phyloP scores from a whole-genome alignment of 2,888 invertebrate species.

The Sinodicranocentrus sp. region DNA sequence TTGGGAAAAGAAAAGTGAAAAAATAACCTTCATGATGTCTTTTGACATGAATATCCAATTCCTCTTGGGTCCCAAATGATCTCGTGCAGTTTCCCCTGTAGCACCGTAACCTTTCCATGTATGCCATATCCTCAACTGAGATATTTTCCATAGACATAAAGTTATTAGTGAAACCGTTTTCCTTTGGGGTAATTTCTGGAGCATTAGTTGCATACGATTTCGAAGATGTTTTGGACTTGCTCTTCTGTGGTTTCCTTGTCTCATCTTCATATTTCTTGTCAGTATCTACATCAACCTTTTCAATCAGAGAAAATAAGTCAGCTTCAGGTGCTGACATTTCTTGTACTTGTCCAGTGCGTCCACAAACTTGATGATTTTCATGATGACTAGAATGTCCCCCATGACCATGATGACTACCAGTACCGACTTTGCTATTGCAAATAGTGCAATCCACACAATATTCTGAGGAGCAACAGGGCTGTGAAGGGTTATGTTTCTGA shows the following conservation, averaged over 20 bases:
- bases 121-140: neutral
- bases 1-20: neutral
- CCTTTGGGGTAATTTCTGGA: too few species aligned
- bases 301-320: too few species aligned
- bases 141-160: neutral
- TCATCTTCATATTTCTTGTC: too few species aligned
- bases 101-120: conserved; percentile 30
- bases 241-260: neutral
- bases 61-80: conserved; percentile 39
- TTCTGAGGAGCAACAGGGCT: conserved; percentile 19
- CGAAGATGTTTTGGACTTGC: too few species aligned
- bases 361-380: too few species aligned
- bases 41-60: conserved; percentile 44
- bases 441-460: conserved; percentile 44
- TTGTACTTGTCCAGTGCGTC: too few species aligned
- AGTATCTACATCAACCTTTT: too few species aligned
- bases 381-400: neutral
- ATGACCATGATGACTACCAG: neutral
- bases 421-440: conserved; percentile 24
- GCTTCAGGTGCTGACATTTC: too few species aligned
- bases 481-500: too few species aligned
- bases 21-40: conserved; percentile 55
- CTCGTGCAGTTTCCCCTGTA: conserved; percentile 19
- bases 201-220: too few species aligned
- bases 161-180: too few species aligned